Evolutionary conservation across 2,888 invertebrate genomes (phyloP), one percentile per base, ranked within the genome.

Genomic region (Nyleta sp.): DNA sequence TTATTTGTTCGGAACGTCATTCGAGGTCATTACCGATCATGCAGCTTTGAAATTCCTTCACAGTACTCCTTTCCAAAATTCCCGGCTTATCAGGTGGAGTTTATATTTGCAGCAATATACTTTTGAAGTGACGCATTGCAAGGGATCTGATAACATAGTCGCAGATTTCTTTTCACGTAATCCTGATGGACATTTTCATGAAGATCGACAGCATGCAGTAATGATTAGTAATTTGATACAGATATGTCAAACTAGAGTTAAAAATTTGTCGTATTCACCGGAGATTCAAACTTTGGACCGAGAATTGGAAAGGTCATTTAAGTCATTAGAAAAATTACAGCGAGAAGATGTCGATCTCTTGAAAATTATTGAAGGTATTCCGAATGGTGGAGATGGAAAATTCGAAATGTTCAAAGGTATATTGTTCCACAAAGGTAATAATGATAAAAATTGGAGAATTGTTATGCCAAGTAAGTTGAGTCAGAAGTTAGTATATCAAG

Each of bases 131-230:
- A 67, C 74, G 18, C 72, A 87, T 64, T 80, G 84, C 57, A 72
- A 50, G 5, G 87, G 86, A 0, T 40, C 13, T 1, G 82, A 85
- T 0, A 86, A 86, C 52, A 40, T 83, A 0, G 81, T 82, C 2
- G 84, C 84, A 0, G 84, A 87, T 74, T 78, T 83, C 17, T 73
- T 87, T 10, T 84, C 84, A 10, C 42, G 88, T 0, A 82, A 82
- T 64, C 81, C 82, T 2, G 57, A 60, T 6, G 62, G 64, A 10
- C 44, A 57, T 50, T 80, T 78, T 48, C 38, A 52, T 10, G 24
- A 35, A 22, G 22, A 53, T 38, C 20, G 35, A 7, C 33, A 7
- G 2, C 4, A 52, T 18, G 31, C 52, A 7, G 18, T 52, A 8
- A 18, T 33, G 18, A 33, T 52, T 33, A 52, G 17, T 40, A 3